These are phyloP conservation scores for Aethes cnicana DNA, from an alignment of 2,888 invertebrate genomes.

Conservation along the genomic window DNA sequence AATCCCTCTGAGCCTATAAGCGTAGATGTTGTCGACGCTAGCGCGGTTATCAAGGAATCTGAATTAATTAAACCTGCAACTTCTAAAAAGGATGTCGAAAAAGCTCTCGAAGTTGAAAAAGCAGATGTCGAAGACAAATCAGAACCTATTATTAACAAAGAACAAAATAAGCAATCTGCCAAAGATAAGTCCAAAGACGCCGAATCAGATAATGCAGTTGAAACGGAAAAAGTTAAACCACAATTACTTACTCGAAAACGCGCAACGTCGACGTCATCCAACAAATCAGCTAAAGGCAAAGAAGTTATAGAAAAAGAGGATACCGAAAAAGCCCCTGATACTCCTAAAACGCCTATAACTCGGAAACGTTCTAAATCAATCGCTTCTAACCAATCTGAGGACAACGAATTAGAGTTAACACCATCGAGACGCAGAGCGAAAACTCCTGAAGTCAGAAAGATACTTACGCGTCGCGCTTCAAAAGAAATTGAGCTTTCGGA, in stretches of 20 bases:
- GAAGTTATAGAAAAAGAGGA: slow-evolving; percentile 8
- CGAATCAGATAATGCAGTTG: background rate
- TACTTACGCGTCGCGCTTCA: slow-evolving; percentile 67
- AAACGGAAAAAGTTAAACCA: slow-evolving; percentile 7
- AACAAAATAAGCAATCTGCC: background rate
- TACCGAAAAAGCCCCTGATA: slow-evolving; percentile 24
- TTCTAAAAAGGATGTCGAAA: background rate
- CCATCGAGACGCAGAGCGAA: slow-evolving; percentile 49
- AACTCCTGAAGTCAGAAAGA: slow-evolving; percentile 65
- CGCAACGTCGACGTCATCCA: slow-evolving; percentile 46
- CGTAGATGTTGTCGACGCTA: slow-evolving; percentile 37
- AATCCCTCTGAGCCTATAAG: slow-evolving; percentile 7
- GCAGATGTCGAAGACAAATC: background rate
- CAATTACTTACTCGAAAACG: slow-evolving; percentile 16
- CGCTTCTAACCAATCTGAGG: slow-evolving; percentile 52
- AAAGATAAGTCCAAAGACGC: background rate
- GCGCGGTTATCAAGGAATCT: background rate
- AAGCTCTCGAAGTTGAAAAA: background rate
- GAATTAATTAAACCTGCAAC: background rate
- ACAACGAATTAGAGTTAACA: slow-evolving; percentile 34
- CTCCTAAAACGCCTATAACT: slow-evolving; percentile 54
- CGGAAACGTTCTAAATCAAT: slow-evolving; percentile 61
- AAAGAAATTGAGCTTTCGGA: slow-evolving; percentile 60
- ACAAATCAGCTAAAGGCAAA: slow-evolving; percentile 40
- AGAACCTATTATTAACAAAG: background rate